phyloP scores from a whole-genome alignment of 2,113 vertebrate genomes.

The Cryptotis parvus region DNA sequence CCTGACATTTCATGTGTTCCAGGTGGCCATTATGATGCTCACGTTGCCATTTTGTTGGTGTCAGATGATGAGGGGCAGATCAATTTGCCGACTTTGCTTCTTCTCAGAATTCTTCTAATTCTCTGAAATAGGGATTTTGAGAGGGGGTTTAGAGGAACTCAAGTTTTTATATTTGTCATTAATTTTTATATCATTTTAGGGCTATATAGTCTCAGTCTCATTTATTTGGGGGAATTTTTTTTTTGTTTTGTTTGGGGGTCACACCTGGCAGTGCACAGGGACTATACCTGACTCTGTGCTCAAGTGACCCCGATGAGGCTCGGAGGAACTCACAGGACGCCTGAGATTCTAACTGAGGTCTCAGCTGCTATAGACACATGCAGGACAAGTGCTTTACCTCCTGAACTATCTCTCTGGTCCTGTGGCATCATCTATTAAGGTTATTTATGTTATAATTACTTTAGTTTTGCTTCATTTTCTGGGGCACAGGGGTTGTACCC shows the following conservation, averaged over 20 bases:
- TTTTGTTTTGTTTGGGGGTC: no score
- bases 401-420: no score
- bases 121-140: not conserved
- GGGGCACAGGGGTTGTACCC: no score
- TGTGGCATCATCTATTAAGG: not conserved
- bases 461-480: not conserved
- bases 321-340: no score
- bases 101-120: not conserved
- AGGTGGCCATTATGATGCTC: not conserved
- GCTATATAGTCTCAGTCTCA: not conserved
- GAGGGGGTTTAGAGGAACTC: not conserved
- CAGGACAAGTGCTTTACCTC: no score
- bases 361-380: no score
- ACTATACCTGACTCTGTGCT: no score
- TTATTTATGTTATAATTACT: not conserved
- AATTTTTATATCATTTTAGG: slow-evolving; percentile 30
- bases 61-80: not conserved
- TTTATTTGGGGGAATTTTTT: no score
- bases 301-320: no score
- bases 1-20: not conserved
- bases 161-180: slow-evolving; percentile 8
- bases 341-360: no score
- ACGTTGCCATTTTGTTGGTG: not conserved
- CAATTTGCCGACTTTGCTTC: not conserved
- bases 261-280: no score